Conservation (phyloP, 1,140 invertebrate genomes). For the Glossosoma conforme region DNA sequence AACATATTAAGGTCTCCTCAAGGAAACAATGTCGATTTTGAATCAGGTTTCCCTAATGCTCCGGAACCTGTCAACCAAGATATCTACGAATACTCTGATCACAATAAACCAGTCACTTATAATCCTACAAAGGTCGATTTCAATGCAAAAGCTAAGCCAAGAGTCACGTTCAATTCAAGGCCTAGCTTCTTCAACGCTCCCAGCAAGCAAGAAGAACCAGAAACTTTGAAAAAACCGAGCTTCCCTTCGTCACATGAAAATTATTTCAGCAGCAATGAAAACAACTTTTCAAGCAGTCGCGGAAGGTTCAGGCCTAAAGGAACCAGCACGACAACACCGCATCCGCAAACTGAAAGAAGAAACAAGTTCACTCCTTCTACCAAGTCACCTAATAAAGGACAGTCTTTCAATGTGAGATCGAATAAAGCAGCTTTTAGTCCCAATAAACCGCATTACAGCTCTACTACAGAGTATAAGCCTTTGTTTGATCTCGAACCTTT, state of each 20-base stretch:
- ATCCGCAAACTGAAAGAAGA: conserved; percentile 30
- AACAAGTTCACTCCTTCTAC: conserved; percentile 33
- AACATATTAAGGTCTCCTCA: conserved; percentile 15
- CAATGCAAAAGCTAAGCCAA: conserved; percentile 19
- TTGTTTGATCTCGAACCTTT: conserved; percentile 50
- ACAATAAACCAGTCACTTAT: conserved; percentile 40
- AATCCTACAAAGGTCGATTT: conserved; percentile 40
- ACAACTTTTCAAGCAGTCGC: conserved; percentile 34
- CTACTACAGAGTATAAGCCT: conserved; percentile 49
- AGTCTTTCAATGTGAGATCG: conserved; percentile 27
- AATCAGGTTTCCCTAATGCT: conserved; percentile 36
- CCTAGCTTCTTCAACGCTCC: conserved; percentile 16
- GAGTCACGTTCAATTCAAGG: conserved; percentile 11
- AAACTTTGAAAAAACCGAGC: conserved; percentile 31
- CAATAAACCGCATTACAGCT: conserved; percentile 32
- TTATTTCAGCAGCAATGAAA: conserved; percentile 37
- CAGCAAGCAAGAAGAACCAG: conserved; percentile 21
- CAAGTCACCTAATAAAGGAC: conserved; percentile 25
- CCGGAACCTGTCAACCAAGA: conserved; percentile 47
- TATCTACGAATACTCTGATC: conserved; percentile 39
- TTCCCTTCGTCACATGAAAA: conserved; percentile 44
- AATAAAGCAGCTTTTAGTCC: conserved; percentile 31
- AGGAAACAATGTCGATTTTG: conserved; percentile 16
- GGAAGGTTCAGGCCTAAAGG: conserved; percentile 30
- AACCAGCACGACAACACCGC: conserved; percentile 22